Conservation (phyloP, 92 coral and sea anemone genomes). For the Paragorgia papillata region DNA sequence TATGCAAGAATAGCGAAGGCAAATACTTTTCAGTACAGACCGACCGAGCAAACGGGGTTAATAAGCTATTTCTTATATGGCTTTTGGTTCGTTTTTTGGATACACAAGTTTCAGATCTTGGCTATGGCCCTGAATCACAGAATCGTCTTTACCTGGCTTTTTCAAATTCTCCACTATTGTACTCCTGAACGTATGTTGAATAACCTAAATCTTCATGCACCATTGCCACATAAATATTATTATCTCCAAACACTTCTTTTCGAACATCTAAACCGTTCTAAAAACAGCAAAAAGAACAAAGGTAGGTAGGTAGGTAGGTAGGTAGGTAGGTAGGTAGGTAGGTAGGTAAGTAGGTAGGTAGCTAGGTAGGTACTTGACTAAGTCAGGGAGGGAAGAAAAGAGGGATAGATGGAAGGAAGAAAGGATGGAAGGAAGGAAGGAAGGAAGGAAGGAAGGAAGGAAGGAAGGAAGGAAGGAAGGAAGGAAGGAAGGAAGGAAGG, state of each 20-base stretch:
- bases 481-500: neutral
- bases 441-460: neutral
- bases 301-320: neutral
- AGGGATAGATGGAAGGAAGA: no score
- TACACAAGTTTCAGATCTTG: no score
- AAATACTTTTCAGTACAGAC: no score
- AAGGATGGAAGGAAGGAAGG: no score
- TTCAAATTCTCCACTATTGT: conserved; percentile 93
- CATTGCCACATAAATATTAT: conserved; percentile 88
- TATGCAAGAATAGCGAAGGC: no score
- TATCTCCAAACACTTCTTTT: conserved; percentile 79
- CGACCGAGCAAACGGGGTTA: no score
- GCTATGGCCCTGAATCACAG: no score
- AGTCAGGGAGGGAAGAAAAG: no score
- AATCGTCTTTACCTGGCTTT: conserved; percentile 90
- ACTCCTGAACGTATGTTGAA: conserved; percentile 93
- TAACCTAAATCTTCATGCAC: conserved; percentile 96
- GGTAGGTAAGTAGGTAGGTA: neutral
- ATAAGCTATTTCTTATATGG: no score
- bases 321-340: neutral
- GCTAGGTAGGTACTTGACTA: no score
- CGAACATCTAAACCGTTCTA: conserved; percentile 80
- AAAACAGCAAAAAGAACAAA: neutral
- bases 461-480: neutral
- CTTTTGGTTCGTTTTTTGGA: no score